Percentiles rank a stretch among this genome's conserved stretches.
Conservation (phyloP, 1,140 invertebrate genomes). For the Gonioctena quinquepunctata region DNA sequence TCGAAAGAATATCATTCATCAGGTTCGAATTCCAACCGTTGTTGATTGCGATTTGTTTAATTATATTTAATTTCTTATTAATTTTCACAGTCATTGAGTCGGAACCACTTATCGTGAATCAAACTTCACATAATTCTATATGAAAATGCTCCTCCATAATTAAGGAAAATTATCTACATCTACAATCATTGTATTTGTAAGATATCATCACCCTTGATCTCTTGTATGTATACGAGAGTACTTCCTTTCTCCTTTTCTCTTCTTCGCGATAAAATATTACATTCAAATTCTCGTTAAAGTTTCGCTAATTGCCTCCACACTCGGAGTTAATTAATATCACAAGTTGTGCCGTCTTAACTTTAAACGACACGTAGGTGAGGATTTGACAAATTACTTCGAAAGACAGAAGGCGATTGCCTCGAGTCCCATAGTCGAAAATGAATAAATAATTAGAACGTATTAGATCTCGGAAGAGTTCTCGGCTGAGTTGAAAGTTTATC, state of each 20-base stretch:
- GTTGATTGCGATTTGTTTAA: too few species aligned
- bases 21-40: too few species aligned
- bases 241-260: background rate
- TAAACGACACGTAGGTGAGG: slow-evolving; percentile 2
- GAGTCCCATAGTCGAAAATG: background rate
- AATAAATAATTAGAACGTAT: background rate
- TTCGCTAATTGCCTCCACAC: slow-evolving; percentile 8
- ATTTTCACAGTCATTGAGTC: too few species aligned
- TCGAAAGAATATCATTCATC: too few species aligned
- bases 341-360: slow-evolving; percentile 1
- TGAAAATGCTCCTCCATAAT: too few species aligned
- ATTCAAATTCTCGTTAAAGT: slow-evolving; percentile 12
- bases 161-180: too few species aligned
- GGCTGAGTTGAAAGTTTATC: background rate
- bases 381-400: background rate
- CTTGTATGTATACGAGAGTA: too few species aligned
- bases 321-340: slow-evolving; percentile 13
- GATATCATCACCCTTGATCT: too few species aligned
- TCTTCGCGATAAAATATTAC: background rate
- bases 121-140: too few species aligned
- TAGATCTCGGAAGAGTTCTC: background rate
- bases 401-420: background rate
- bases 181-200: too few species aligned
- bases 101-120: too few species aligned
- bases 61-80: too few species aligned